These are phyloP conservation scores for Phymastichus coffea DNA, from an alignment of 1,140 invertebrate species.

Conservation along the genomic window DNA sequence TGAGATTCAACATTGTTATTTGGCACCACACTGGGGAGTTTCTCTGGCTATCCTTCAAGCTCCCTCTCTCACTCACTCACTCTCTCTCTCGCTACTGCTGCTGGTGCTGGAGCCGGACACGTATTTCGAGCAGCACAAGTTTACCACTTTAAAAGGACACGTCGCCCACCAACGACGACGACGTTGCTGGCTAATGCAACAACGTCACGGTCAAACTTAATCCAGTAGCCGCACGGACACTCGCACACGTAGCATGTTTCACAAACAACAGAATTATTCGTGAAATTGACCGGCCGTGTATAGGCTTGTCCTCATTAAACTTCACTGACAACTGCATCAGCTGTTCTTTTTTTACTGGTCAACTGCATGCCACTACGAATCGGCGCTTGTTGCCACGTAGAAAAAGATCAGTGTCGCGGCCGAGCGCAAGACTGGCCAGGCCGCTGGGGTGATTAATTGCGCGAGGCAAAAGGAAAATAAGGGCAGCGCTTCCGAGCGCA, in stretches of 20 bases:
- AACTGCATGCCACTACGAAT: too few relatives aligned
- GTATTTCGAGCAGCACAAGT: conserved; percentile 52
- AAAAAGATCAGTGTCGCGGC: too few relatives aligned
- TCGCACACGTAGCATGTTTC: background rate
- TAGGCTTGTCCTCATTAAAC: too few relatives aligned
- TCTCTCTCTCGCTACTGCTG: conserved; percentile 23
- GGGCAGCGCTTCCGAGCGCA: conserved; percentile 36
- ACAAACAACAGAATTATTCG: conserved; percentile 21
- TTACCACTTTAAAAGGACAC: conserved; percentile 54
- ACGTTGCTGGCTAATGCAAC: conserved; percentile 43
- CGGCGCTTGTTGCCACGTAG: too few relatives aligned
- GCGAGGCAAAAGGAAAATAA: conserved; percentile 42
- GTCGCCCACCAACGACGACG: conserved; percentile 24
- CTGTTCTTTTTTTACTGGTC: too few relatives aligned
- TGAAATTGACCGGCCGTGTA: conserved; percentile 7
- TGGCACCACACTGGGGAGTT: conserved; percentile 57
- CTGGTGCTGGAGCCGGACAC: too few relatives aligned
- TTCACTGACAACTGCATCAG: too few relatives aligned
- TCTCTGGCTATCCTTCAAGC: conserved; percentile 29
- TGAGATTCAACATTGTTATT: conserved; percentile 61
- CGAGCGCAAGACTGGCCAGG: conserved; percentile 19
- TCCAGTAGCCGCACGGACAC: background rate
- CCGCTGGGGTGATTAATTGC: conserved; percentile 50
- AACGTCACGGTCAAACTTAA: conserved; percentile 25
- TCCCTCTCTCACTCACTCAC: conserved; percentile 32